Base-by-base conservation (phyloP, 2,113 vertebrate genomes). In the Notothenia rossii region DNA sequence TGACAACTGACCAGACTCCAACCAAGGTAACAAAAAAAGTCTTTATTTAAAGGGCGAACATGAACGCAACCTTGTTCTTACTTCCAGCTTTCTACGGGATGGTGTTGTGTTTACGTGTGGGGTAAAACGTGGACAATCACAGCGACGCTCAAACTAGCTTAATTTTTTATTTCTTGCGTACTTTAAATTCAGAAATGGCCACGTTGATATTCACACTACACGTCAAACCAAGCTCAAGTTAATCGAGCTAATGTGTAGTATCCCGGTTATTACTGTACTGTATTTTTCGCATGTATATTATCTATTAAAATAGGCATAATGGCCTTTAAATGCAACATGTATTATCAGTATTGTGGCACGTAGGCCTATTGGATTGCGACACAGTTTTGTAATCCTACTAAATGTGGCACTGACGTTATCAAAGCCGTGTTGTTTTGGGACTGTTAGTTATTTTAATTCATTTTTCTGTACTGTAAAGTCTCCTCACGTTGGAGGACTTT, bases 361-460 rank as follows among this genome's bases (percentile, higher is more conserved):
- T n/a, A 49, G 82, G 88, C 85, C 80, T 18, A 4, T 10, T 59
- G 14, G 61, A 62, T 81, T 79, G 69, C 64, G 71, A 73, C 81
- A 89, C 84, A 74, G 77, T 80, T 80, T 70, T 77, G 79, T 88
- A 84, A 90, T 83, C 80, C 82, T 29, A 3, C 29, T 29, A 29
- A 29, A 29, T 40, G 36, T 75, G 69, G 33, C 64, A 48, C 55
- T 54, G 29, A 9, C 43, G 8, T 58, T 13, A 6, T 45, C 9
- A 68, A n/a, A 49, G 48, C 46, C 4, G 0, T 2, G 15, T 11
- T 40, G 63, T 46, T 9, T 9, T 0, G 25, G 25, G 18, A 10
- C 22, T 2, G 15, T 3, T 15, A 53, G 51, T 63, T 25, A 18
- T 46, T 36, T 56, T 36, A 53, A 20, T 36, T 33, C 0, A 8